Percentiles rank a stretch among this genome's conserved stretches.
Conservation (phyloP, 2,797 vertebrate species). For the Enoplosus armatus region DNA sequence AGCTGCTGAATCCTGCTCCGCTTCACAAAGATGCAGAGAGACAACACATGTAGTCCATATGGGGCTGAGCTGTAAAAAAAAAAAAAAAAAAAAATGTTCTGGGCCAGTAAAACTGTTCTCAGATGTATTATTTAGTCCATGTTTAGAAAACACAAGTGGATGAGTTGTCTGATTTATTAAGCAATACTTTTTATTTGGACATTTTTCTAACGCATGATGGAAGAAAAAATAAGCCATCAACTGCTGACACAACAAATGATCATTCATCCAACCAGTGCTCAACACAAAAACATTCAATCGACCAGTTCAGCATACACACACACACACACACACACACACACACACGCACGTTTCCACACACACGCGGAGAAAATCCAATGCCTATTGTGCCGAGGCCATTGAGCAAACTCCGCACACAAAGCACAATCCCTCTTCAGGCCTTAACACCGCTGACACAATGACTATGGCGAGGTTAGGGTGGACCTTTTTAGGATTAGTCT, state of each 20-base stretch:
- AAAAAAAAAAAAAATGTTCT: conserved; percentile 13
- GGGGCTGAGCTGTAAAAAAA: conserved; percentile 64
- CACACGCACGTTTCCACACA: conserved; percentile 28
- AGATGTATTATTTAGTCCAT: conserved; percentile 63
- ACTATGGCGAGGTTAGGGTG: conserved; percentile 78
- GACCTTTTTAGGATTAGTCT: conserved; percentile 88
- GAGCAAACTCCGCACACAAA: conserved; percentile 62
- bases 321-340: conserved; percentile 31
- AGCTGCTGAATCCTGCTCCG: conserved; percentile 59
- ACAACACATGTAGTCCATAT: conserved; percentile 81
- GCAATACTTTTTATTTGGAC: conserved; percentile 35
- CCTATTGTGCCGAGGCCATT: conserved; percentile 60
- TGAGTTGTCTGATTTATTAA: conserved; percentile 58
- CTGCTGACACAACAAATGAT: conserved; percentile 45
- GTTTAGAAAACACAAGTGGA: conserved; percentile 49
- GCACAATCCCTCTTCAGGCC: conserved; percentile 70
- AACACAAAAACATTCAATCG: conserved; percentile 36
- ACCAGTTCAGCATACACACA: conserved; percentile 20
- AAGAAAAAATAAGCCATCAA: conserved; percentile 42
- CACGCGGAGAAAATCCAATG: conserved; percentile 48
- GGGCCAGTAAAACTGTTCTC: conserved; percentile 55
- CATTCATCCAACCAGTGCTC: conserved; percentile 45
- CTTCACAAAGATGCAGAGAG: conserved; percentile 59
- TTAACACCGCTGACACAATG: conserved; percentile 76
- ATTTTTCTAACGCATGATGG: conserved; percentile 26